Conservation (phyloP, 2,113 vertebrate genomes). For the Callocephalon fimbriatum region DNA sequence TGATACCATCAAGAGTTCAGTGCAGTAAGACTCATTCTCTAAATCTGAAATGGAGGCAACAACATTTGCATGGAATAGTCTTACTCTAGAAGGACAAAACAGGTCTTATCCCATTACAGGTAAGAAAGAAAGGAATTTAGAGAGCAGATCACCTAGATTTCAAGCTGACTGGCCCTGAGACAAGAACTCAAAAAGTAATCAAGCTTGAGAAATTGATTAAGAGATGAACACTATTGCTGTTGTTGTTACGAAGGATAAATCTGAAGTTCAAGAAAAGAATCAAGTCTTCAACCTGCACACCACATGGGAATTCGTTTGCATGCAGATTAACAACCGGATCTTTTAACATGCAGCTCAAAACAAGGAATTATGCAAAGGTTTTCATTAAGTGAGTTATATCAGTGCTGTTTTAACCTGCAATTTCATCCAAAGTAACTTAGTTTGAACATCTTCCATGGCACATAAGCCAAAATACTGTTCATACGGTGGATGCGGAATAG, state of each 20-base stretch:
- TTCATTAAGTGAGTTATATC: not conserved
- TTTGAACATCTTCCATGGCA: not conserved
- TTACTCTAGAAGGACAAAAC: not conserved
- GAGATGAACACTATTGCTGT: not conserved
- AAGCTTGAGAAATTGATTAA: not conserved
- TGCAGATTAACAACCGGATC: not conserved
- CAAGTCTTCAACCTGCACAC: not conserved
- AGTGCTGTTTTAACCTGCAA: not conserved
- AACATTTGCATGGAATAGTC: not conserved
- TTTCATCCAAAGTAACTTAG: not conserved
- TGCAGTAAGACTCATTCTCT: not conserved
- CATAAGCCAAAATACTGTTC: not conserved
- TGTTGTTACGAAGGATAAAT: not conserved
- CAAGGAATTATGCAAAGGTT: not conserved
- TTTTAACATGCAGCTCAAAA: not conserved
- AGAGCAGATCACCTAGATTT: not conserved
- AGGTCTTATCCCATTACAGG: not conserved
- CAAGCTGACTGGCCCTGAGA: not conserved
- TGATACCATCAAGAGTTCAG: not conserved
- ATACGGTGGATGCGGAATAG: accelerated
- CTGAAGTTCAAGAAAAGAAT: not conserved
- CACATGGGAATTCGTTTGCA: not conserved
- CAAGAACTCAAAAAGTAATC: not conserved
- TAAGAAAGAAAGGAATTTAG: not conserved
- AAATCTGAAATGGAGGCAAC: not conserved